Evolutionary conservation across 1,140 invertebrate species (phyloP).

Genomic region (Eciton burchellii): DNA sequence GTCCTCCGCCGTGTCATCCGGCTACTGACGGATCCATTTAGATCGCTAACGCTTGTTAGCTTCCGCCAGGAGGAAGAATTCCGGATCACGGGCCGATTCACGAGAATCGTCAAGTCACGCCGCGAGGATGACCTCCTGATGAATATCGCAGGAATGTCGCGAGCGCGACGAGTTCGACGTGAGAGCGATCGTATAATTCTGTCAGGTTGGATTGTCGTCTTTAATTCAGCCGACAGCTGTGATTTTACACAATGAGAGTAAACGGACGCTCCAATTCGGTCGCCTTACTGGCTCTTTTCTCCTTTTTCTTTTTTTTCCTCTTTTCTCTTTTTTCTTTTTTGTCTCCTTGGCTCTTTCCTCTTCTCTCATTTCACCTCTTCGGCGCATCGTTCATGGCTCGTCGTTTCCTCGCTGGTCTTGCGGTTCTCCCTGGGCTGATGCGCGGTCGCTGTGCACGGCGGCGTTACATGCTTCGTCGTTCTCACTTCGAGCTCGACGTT

Average conservation of each 20-base stretch:
- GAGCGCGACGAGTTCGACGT: too few species aligned
- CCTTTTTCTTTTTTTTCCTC: too few species aligned
- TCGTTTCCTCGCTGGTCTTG: conserved; percentile 1
- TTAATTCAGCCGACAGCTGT: too few species aligned
- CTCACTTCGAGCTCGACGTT: conserved; percentile 82
- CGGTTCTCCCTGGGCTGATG: too few species aligned
- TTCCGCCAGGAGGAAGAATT: background rate
- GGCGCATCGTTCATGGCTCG: background rate
- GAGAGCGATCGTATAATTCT: too few species aligned
- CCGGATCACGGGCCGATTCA: background rate
- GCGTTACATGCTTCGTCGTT: conserved; percentile 77
- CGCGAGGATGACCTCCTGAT: background rate
- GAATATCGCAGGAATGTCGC: too few species aligned
- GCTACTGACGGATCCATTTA: background rate
- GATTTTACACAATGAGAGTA: background rate
- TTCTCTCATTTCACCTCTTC: too few species aligned
- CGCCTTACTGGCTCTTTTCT: too few species aligned
- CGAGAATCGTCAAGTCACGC: background rate
- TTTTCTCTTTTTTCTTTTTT: conserved; percentile 32
- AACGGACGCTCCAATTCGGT: too few species aligned
- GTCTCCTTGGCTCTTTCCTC: background rate
- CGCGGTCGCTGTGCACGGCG: conserved; percentile 27
- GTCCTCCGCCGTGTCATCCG: background rate
- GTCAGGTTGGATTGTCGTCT: conserved; percentile 13
- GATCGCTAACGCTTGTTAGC: background rate